These are phyloP conservation scores for Urocynchramus pylzowi DNA, from an alignment of 2,113 vertebrate species.

Conservation along the genomic window DNA sequence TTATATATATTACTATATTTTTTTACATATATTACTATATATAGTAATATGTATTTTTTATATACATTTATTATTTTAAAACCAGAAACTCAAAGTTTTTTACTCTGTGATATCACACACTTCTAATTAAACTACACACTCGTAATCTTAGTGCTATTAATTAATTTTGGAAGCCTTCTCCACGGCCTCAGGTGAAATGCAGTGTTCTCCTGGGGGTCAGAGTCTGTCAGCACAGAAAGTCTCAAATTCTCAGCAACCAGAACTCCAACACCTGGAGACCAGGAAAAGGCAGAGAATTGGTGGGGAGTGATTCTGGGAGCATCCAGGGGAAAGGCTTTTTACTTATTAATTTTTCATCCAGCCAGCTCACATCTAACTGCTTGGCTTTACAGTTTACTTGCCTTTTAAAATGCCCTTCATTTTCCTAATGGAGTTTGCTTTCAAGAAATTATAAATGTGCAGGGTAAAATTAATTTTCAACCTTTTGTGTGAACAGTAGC, in stretches of 20 bases:
- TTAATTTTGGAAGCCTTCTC: background rate
- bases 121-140: background rate
- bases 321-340: background rate
- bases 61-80: too few species aligned
- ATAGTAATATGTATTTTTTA: too few species aligned
- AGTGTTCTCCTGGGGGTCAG: background rate
- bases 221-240: background rate
- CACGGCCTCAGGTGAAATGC: background rate
- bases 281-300: background rate
- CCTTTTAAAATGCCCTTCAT: background rate
- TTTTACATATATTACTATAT: too few species aligned
- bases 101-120: background rate
- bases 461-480: background rate
- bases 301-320: background rate
- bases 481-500: background rate
- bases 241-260: background rate
- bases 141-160: background rate
- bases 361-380: background rate
- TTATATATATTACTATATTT: too few species aligned
- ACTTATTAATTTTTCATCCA: background rate
- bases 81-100: background rate
- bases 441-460: background rate
- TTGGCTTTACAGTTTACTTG: background rate
- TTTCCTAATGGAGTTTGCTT: background rate
- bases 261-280: fast-evolving